Evolutionary conservation across 2,888 invertebrate species (phyloP), one percentile per base, ranked within the genome.

Genomic region (Pocota personata): DNA sequence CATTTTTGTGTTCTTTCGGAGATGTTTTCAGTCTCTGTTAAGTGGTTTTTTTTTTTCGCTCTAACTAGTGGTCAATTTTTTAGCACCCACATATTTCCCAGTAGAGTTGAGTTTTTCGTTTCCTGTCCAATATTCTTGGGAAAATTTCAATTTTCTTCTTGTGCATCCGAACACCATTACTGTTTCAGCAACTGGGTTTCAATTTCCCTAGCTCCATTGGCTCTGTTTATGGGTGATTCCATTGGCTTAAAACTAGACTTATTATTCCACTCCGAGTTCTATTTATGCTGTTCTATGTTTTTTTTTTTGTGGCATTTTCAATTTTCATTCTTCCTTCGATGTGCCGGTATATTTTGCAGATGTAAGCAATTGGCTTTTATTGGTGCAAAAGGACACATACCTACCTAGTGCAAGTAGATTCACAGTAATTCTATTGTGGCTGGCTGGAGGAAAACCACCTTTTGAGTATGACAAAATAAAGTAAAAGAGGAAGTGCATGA

Each of bases 81-180:
- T 60, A 60, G 6, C 43, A 30, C 62, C 30, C 62, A 62, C 62
- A 62, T 62, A 43, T 62, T 62, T 62, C 62, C 62, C 62, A 62
- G 4, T 27, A 43, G 62, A 27, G 12, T 62, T 40, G 14, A 8
- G 14, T 6, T 62, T 62, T 62, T 46, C 30, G 43, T 43, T 62
- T 46, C 62, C 43, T 30, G 40, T 62, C 16, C 43, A 43, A 46
- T 62, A 46, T 46, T 46, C 40, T 14, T 62, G 40, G 24, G 27
- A 62, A 43, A 43, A 46, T 62, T 62, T 62, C 62, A 62, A 62
- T 62, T 62, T 62, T 14, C 43, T 62, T 62, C 43, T 62, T 16
- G 10, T 46, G 43, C 43, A 30, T 30, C 27, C 14, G 43, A 35
- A 46, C 43, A 46, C 46, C 62, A 43, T 62, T 62, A 62, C 62